These are phyloP conservation scores for Scaptomyza graminum DNA, from an alignment of 1,140 invertebrate genomes.

Conservation along the genomic window DNA sequence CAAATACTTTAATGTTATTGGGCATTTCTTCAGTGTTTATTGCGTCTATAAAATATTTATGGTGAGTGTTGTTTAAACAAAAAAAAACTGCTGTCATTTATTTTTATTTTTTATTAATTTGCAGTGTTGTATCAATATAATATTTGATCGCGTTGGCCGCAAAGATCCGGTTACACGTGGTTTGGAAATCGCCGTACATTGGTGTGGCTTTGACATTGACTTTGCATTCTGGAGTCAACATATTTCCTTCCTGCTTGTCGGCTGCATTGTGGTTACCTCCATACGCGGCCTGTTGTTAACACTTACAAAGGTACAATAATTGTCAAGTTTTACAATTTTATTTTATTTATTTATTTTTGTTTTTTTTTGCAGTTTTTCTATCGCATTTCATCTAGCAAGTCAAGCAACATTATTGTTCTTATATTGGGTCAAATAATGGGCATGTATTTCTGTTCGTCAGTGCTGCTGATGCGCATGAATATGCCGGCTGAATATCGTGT, in stretches of 20 bases:
- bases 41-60: slow-evolving; percentile 99
- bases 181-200: slow-evolving; percentile 98
- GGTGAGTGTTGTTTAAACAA: slow-evolving; percentile 46
- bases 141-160: slow-evolving; percentile 99
- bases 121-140: slow-evolving; percentile 97
- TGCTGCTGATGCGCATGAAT: slow-evolving; percentile 99
- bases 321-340: neutral
- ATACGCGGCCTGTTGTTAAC: slow-evolving; percentile 98
- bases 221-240: slow-evolving; percentile 99
- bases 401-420: slow-evolving; percentile 98
- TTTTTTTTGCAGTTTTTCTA: slow-evolving; percentile 96
- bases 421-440: slow-evolving; percentile 99
- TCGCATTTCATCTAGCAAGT: slow-evolving; percentile 99
- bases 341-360: neutral
- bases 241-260: slow-evolving; percentile 98
- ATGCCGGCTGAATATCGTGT: slow-evolving; percentile 99
- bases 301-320: slow-evolving; percentile 94
- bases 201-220: slow-evolving; percentile 98
- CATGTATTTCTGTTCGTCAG: slow-evolving; percentile 99
- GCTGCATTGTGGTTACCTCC: slow-evolving; percentile 99
- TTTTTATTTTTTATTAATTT: slow-evolving; percentile 74
- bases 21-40: slow-evolving; percentile 99
- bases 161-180: slow-evolving; percentile 99
- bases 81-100: neutral
- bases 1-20: slow-evolving; percentile 99